These are phyloP conservation scores for Drosophila persimilis DNA, from an alignment of 1,140 invertebrate species.

Conservation along the genomic window DNA sequence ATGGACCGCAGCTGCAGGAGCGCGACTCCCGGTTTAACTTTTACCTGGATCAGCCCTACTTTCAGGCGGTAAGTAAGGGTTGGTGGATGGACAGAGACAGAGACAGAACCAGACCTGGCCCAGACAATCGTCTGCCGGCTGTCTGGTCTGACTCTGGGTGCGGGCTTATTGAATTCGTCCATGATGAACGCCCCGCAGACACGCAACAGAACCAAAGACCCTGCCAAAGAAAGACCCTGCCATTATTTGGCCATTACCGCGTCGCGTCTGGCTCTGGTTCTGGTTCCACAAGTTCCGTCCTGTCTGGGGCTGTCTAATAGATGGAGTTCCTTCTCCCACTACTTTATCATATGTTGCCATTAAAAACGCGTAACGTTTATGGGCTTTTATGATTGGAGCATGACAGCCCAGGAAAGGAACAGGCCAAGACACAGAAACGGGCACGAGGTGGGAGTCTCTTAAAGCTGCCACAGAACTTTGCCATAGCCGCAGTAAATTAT, in stretches of 20 bases:
- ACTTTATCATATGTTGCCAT: slow-evolving; percentile 49
- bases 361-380: slow-evolving; percentile 76
- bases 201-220: slow-evolving; percentile 47
- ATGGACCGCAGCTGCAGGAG: slow-evolving; percentile 75
- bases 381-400: slow-evolving; percentile 65
- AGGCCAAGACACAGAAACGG: neutral
- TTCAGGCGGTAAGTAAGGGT: slow-evolving; percentile 67
- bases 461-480: slow-evolving; percentile 19
- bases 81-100: neutral
- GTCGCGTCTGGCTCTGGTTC: slow-evolving; percentile 42
- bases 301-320: slow-evolving; percentile 34
- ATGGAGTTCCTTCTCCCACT: slow-evolving; percentile 33
- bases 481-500: slow-evolving; percentile 53
- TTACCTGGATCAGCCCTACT: slow-evolving; percentile 72
- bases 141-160: slow-evolving; percentile 59
- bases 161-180: slow-evolving; percentile 71
- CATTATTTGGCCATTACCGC: slow-evolving; percentile 66
- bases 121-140: slow-evolving; percentile 67
- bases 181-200: slow-evolving; percentile 63
- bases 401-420: slow-evolving; percentile 38
- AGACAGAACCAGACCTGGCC: slow-evolving; percentile 22
- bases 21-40: slow-evolving; percentile 62
- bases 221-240: slow-evolving; percentile 10
- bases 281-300: neutral
- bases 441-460: slow-evolving; percentile 28